Conservation (phyloP, 1,140 invertebrate genomes). For the Mamestra configurata region DNA sequence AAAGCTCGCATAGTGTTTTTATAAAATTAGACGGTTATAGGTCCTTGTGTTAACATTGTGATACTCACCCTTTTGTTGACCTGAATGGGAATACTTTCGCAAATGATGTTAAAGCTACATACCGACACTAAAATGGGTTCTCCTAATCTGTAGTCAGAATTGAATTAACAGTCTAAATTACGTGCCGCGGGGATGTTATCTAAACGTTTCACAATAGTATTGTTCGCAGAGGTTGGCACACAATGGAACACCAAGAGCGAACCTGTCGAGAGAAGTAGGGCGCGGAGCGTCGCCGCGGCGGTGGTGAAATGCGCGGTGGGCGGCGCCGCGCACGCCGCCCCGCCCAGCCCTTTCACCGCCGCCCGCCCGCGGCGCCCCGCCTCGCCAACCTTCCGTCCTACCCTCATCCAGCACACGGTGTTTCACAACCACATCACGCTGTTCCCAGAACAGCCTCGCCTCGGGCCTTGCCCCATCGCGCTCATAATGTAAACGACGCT, state of each 20-base stretch:
- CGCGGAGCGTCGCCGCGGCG: conserved; percentile 76
- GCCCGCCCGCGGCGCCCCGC: conserved; percentile 71
- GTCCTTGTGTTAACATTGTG: too few relatives aligned
- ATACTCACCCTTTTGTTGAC: too few relatives aligned
- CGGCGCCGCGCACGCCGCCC: conserved; percentile 82
- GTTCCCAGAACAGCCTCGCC: conserved; percentile 74
- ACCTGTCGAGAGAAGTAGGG: conserved; percentile 82
- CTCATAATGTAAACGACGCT: conserved; percentile 65
- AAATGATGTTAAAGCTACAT: conserved; percentile 32
- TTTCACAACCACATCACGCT: conserved; percentile 73
- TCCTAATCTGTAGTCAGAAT: conserved; percentile 51
- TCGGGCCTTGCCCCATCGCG: conserved; percentile 70
- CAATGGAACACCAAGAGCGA: conserved; percentile 84
- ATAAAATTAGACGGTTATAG: too few relatives aligned
- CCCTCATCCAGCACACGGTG: conserved; percentile 74
- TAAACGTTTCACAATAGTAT: conserved; percentile 82
- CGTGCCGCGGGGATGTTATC: conserved; percentile 77
- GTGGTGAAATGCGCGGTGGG: conserved; percentile 85
- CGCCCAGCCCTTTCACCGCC: conserved; percentile 85
- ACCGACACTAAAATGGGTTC: conserved; percentile 33
- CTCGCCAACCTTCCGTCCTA: conserved; percentile 65
- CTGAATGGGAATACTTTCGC: background rate
- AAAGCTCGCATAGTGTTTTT: too few relatives aligned
- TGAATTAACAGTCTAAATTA: conserved; percentile 59
- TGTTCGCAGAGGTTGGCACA: conserved; percentile 78